These are phyloP conservation scores for Eupristina koningsbergeri DNA, from an alignment of 1,140 invertebrate species.

Conservation along the genomic window DNA sequence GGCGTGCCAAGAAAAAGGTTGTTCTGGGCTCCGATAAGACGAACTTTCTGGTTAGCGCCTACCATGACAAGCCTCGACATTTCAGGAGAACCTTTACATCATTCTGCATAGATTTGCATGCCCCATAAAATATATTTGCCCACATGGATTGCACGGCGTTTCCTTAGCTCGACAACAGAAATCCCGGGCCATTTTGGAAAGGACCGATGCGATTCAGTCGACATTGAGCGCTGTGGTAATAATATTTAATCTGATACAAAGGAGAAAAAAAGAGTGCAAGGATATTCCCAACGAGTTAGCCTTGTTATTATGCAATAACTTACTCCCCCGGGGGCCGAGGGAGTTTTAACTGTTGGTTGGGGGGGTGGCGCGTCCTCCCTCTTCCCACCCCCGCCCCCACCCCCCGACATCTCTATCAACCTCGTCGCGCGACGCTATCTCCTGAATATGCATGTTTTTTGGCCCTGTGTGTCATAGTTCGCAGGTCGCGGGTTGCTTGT, in stretches of 20 bases:
- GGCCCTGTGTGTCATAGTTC: not conserved
- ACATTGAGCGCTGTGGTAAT: conserved; percentile 72
- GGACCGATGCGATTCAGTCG: conserved; percentile 8
- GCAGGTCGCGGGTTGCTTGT: conserved; percentile 9
- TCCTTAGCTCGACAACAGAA: too few relatives aligned
- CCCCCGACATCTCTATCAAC: conserved; percentile 36
- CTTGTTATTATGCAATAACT: conserved; percentile 74
- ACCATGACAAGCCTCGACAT: conserved; percentile 20
- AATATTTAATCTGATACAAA: conserved; percentile 32
- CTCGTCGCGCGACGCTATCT: not conserved
- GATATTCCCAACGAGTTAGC: conserved; percentile 58
- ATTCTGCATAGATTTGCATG: conserved; percentile 3
- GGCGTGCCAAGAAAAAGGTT: conserved; percentile 43
- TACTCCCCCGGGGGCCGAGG: conserved; percentile 56
- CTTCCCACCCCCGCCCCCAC: too few relatives aligned
- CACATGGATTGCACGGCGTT: too few relatives aligned
- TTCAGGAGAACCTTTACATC: not conserved
- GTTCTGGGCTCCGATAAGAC: conserved; percentile 34
- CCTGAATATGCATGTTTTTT: conserved; percentile 42
- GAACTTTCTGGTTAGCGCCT: conserved; percentile 30
- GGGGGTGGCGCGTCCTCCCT: too few relatives aligned
- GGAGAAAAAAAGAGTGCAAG: conserved; percentile 63
- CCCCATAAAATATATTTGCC: not conserved
- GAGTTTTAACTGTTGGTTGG: not conserved
- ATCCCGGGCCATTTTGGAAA: too few relatives aligned